These are phyloP conservation scores for Arctia plantaginis DNA, from an alignment of 2,888 invertebrate genomes.

Conservation along the genomic window DNA sequence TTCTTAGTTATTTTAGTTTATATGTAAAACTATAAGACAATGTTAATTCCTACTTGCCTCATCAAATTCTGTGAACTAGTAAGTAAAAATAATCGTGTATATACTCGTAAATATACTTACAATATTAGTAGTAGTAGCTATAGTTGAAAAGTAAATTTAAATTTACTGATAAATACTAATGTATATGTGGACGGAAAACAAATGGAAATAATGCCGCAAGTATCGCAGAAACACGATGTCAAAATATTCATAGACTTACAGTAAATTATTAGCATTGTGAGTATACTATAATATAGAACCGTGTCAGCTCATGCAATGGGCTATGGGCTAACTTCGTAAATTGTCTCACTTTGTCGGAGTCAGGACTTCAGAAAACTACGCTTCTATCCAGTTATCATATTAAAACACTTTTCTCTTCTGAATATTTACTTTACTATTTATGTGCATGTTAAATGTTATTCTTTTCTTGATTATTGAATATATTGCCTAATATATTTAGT, in stretches of 20 bases:
- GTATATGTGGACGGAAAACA: not conserved
- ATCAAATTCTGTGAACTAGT: conserved; percentile 81
- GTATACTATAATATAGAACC: not conserved
- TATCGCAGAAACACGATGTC: not conserved
- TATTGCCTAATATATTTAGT: too few species aligned
- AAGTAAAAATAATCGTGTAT: conserved; percentile 59
- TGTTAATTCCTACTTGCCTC: conserved; percentile 82
- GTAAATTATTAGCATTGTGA: not conserved
- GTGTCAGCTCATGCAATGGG: too few species aligned
- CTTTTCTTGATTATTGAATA: not conserved
- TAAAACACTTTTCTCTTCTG: not conserved
- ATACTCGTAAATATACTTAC: not conserved
- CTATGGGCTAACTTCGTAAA: not conserved
- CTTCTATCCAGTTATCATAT: not conserved
- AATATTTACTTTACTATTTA: not conserved
- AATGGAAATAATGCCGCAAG: not conserved
- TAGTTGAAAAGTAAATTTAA: not conserved
- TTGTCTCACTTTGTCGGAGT: not conserved
- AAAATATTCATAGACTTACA: not conserved
- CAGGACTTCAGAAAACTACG: not conserved
- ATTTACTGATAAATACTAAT: not conserved
- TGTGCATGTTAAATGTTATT: not conserved
- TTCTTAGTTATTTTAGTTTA: conserved; percentile 49
- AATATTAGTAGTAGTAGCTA: not conserved
- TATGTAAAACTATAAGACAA: conserved; percentile 56